Evolutionary conservation across 2,888 invertebrate genomes (phyloP).

Genomic region (Thysanoteuthis rhombus): DNA sequence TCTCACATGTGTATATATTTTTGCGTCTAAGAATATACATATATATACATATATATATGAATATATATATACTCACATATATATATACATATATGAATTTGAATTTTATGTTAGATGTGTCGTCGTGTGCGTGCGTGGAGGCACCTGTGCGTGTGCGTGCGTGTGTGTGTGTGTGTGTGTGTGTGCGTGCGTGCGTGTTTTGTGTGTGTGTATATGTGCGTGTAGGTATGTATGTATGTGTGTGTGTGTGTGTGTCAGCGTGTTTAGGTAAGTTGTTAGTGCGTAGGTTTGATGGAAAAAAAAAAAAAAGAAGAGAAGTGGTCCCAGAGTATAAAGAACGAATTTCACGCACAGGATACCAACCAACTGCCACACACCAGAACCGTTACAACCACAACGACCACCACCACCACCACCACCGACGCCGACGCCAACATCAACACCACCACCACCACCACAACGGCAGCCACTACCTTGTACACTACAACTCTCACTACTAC

Average conservation of each 20-base stretch:
- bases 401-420: too few relatives aligned
- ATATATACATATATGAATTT: too few relatives aligned
- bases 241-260: neutral
- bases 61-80: too few relatives aligned
- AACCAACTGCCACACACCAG: neutral
- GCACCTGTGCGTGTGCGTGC: too few relatives aligned
- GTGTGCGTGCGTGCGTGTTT: too few relatives aligned
- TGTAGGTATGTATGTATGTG: neutral
- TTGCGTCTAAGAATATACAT: too few relatives aligned
- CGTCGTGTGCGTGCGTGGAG: too few relatives aligned
- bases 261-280: neutral
- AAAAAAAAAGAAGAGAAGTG: neutral
- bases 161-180: too few relatives aligned
- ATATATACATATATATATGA: too few relatives aligned
- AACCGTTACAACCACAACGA: neutral
- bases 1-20: too few relatives aligned
- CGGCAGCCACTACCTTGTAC: neutral
- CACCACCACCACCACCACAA: neutral
- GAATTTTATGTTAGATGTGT: too few relatives aligned
- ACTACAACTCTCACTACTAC: neutral
- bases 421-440: neutral
- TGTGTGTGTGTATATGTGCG: neutral
- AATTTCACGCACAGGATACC: neutral
- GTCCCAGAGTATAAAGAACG: neutral
- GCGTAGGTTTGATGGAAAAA: neutral